Evolutionary conservation across 2,888 invertebrate species (phyloP).

Genomic region (Apodemia zela): DNA sequence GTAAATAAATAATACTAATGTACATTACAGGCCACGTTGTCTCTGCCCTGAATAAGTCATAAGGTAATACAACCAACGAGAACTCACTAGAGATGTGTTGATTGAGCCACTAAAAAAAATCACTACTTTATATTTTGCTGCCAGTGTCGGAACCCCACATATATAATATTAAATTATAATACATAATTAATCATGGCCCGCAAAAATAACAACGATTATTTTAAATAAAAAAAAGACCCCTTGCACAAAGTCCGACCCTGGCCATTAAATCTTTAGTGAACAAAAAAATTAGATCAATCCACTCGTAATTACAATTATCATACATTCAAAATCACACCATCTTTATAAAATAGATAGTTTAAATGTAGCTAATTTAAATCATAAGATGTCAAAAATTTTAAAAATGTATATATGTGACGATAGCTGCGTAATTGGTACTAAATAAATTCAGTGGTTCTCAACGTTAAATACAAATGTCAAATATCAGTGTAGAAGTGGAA

Average conservation of each 20-base stretch:
- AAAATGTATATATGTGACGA: background rate
- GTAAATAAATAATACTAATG: conserved; percentile 78
- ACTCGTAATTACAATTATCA: background rate
- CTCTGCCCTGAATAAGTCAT: background rate
- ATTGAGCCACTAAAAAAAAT: background rate
- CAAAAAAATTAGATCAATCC: background rate
- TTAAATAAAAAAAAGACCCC: background rate
- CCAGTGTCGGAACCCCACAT: background rate
- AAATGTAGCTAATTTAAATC: background rate
- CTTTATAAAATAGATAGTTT: background rate
- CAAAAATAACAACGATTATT: no score
- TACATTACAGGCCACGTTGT: conserved; percentile 49
- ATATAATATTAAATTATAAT: no score
- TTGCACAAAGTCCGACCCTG: background rate
- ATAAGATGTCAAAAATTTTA: background rate
- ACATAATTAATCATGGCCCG: no score
- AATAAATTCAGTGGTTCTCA: background rate
- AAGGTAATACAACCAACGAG: background rate
- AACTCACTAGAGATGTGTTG: background rate
- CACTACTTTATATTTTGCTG: background rate
- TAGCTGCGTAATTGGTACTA: background rate
- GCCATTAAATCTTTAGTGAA: background rate
- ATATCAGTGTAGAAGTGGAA: background rate
- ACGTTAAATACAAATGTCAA: background rate
- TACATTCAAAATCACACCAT: background rate